Conservation (phyloP, 92 coral and sea anemone species). For the Porites evermanni region DNA sequence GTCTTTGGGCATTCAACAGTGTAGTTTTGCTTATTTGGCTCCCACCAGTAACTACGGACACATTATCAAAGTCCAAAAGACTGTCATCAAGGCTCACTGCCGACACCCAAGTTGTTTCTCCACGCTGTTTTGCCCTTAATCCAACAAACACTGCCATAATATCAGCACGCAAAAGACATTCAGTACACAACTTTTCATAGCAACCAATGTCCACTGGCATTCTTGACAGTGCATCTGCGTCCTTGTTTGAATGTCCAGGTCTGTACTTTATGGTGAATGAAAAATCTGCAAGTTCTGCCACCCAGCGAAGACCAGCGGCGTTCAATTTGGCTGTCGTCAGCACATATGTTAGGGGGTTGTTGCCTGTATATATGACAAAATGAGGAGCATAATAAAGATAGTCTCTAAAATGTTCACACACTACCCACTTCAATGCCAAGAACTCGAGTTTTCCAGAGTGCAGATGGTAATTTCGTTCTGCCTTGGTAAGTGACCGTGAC, state of each 20-base stretch:
- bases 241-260: constrained; percentile 42
- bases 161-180: constrained; percentile 19
- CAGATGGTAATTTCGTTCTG: constrained; percentile 49
- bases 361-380: too few species aligned
- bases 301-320: constrained; percentile 53
- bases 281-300: constrained; percentile 14
- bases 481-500: constrained; percentile 26
- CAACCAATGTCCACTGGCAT: constrained; percentile 45
- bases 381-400: too few species aligned
- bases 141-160: constrained; percentile 38
- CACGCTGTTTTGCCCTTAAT: constrained; percentile 22
- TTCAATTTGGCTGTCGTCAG: too few species aligned
- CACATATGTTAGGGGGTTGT: too few species aligned
- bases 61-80: constrained; percentile 4
- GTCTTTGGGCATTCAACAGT: constrained; percentile 41
- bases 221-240: constrained; percentile 61
- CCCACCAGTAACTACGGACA: not conserved
- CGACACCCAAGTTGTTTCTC: constrained; percentile 43
- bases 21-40: not conserved
- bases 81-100: constrained; percentile 17
- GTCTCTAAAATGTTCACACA: too few species aligned
- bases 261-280: not conserved
- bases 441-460: constrained; percentile 52
- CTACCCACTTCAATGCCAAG: not conserved
- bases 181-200: constrained; percentile 37